These are phyloP conservation scores for Stegodyphus mimosarum DNA, from an alignment of 1,140 invertebrate genomes.

Conservation along the genomic window DNA sequence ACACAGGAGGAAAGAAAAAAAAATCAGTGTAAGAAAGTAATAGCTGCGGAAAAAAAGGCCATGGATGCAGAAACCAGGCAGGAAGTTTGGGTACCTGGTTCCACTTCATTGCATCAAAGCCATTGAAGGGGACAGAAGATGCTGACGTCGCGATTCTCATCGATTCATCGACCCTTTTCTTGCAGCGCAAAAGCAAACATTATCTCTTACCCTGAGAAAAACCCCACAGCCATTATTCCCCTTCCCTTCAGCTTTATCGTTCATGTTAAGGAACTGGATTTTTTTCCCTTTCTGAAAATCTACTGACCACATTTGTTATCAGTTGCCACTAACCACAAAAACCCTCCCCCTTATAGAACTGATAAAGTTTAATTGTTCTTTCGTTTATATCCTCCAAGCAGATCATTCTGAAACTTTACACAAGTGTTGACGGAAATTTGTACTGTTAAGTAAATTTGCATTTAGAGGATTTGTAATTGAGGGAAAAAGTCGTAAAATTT, in stretches of 20 bases:
- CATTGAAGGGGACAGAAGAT: constrained; percentile 21
- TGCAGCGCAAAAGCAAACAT: constrained; percentile 47
- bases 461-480: no score
- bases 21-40: constrained; percentile 33
- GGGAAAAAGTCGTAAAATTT: no score
- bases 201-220: constrained; percentile 43
- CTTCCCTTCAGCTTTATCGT: constrained; percentile 32
- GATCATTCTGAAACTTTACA: no score
- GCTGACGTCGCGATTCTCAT: constrained; percentile 44
- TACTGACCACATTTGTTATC: constrained; percentile 38
- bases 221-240: constrained; percentile 37
- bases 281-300: background rate
- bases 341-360: no score
- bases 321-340: background rate
- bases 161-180: constrained; percentile 44
- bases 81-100: constrained; percentile 42
- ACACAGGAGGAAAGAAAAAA: constrained; percentile 26
- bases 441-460: no score
- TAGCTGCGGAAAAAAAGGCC: constrained; percentile 25
- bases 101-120: constrained; percentile 37
- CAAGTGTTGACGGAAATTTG: no score
- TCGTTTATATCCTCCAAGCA: no score
- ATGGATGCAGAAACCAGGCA: constrained; percentile 14
- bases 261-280: constrained; percentile 15
- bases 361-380: no score